Conservation (phyloP, 1,140 invertebrate genomes). For the Atopsyche davidsoni region DNA sequence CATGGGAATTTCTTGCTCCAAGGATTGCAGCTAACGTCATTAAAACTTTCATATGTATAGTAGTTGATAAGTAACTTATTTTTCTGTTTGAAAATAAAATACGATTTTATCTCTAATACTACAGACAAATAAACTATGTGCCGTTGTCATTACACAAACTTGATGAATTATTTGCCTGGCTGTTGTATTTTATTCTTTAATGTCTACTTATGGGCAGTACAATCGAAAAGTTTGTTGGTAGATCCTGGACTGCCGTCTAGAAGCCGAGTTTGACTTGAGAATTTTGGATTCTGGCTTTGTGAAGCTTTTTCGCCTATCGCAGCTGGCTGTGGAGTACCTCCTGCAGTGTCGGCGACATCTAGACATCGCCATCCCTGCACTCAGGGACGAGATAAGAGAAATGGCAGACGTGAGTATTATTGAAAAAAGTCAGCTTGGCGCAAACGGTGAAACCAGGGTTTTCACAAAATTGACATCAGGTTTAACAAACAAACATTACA, state of each 20-base stretch:
- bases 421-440: not conserved
- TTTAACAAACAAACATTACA: not conserved
- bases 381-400: constrained; percentile 33
- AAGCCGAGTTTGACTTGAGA: constrained; percentile 55
- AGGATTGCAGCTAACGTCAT: too few relatives aligned
- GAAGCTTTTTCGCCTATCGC: constrained; percentile 60
- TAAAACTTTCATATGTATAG: too few relatives aligned
- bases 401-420: constrained; percentile 24
- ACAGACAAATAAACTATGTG: too few relatives aligned
- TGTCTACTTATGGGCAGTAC: too few relatives aligned
- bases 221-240: too few relatives aligned
- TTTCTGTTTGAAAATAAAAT: too few relatives aligned
- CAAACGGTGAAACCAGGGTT: not conserved
- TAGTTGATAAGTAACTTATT: too few relatives aligned
- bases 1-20: too few relatives aligned
- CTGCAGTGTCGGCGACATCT: constrained; percentile 64
- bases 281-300: constrained; percentile 62
- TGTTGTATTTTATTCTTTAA: too few relatives aligned
- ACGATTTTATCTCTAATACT: too few relatives aligned
- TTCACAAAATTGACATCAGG: not conserved
- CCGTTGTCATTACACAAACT: too few relatives aligned
- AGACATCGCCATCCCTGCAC: constrained; percentile 56
- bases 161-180: too few relatives aligned
- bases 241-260: constrained; percentile 54
- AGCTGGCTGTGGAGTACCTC: constrained; percentile 63